A percentile compares a stretch with the other conserved stretches of the same genome.
These are phyloP conservation scores for Melinopterus prodromus DNA, from an alignment of 2,888 invertebrate species.

Conservation along the genomic window DNA sequence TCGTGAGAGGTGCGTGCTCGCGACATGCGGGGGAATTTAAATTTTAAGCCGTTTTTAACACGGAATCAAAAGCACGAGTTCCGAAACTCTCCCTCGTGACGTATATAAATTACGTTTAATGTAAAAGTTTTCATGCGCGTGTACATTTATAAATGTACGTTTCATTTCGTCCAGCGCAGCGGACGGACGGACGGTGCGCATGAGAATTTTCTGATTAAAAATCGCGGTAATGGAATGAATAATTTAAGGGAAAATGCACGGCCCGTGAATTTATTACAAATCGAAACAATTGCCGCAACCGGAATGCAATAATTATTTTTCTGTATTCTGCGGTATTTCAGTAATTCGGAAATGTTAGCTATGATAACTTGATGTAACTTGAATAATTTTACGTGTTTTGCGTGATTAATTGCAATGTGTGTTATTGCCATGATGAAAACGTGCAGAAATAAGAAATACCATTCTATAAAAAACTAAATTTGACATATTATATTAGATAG, in stretches of 20 bases:
- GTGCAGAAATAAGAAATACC: too few species aligned
- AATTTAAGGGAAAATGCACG: constrained; percentile 4
- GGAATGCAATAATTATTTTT: neutral
- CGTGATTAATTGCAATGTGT: too few species aligned
- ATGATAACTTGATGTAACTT: neutral
- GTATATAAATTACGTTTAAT: neutral
- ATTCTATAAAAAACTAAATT: too few species aligned
- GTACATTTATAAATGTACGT: neutral
- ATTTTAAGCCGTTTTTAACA: neutral
- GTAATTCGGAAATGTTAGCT: neutral
- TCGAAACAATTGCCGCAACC: neutral
- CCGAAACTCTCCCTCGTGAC: neutral
- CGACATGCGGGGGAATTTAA: neutral
- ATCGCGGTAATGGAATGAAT: neutral
- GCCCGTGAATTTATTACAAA: neutral
- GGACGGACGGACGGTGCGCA: neutral
- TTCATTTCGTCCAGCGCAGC: neutral
- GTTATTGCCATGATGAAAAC: too few species aligned
- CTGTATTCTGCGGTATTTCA: neutral
- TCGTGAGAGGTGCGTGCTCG: neutral
- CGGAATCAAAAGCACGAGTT: neutral
- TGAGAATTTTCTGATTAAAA: neutral
- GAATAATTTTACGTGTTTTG: too few species aligned
- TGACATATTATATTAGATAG: too few species aligned
- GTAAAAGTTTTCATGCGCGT: constrained; percentile 4